phyloP scores from a whole-genome alignment of 2,797 vertebrate genomes.

The Acanthurus tractus region DNA sequence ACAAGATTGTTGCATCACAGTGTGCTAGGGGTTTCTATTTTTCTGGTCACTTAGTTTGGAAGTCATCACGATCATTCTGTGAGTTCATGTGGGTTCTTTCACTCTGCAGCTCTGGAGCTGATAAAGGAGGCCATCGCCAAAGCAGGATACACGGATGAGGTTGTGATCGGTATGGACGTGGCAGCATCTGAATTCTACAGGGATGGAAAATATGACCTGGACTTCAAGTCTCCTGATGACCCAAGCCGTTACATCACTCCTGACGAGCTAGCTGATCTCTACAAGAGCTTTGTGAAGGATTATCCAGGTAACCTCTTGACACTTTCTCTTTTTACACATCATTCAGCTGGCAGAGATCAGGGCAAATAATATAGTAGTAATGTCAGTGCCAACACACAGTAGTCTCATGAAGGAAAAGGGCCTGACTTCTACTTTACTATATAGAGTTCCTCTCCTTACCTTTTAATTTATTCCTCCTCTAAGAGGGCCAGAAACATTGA shows the following conservation, averaged over 20 bases:
- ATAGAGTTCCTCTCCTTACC: background rate
- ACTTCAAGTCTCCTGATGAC: constrained; percentile 97
- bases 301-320: constrained; percentile 88
- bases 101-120: constrained; percentile 90
- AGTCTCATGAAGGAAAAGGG: background rate
- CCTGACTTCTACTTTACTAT: background rate
- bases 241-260: constrained; percentile 90
- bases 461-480: background rate
- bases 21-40: too few relatives aligned
- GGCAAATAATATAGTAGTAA: background rate
- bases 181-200: constrained; percentile 95
- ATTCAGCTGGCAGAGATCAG: constrained; percentile 1
- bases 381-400: background rate
- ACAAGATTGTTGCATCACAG: background rate
- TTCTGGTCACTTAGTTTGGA: too few relatives aligned
- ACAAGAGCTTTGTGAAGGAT: constrained; percentile 93
- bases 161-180: constrained; percentile 98
- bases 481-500: background rate
- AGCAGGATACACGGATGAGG: constrained; percentile 92
- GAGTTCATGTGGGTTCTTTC: background rate
- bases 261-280: constrained; percentile 92
- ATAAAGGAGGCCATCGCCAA: constrained; percentile 92
- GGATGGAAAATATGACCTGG: constrained; percentile 94
- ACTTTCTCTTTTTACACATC: constrained; percentile 26
- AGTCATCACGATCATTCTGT: too few relatives aligned